A percentile compares a stretch with the other conserved stretches of the same genome.
These are phyloP conservation scores for Drosophila rufa DNA, from an alignment of 1,140 invertebrate species.

Conservation along the genomic window DNA sequence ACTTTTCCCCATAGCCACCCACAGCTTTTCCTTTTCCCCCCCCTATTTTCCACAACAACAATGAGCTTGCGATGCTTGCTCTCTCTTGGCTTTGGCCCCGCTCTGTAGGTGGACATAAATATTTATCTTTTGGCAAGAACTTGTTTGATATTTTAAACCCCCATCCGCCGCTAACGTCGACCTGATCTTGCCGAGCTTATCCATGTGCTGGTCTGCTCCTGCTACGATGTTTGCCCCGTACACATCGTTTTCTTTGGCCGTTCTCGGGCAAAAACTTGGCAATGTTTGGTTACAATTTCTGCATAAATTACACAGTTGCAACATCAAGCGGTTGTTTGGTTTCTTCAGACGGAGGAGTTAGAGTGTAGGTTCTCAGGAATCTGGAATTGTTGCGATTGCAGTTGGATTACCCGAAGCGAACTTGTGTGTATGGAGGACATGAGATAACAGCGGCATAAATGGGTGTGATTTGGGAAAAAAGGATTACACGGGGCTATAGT, in stretches of 20 bases:
- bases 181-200: slow-evolving; percentile 25
- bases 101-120: slow-evolving; percentile 80
- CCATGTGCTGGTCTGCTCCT: slow-evolving; percentile 29
- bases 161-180: not conserved
- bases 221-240: slow-evolving; percentile 53
- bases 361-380: slow-evolving; percentile 11
- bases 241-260: slow-evolving; percentile 63
- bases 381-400: slow-evolving; percentile 42
- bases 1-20: slow-evolving; percentile 39
- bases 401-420: slow-evolving; percentile 32
- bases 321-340: slow-evolving; percentile 36
- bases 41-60: slow-evolving; percentile 21
- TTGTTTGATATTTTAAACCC: slow-evolving; percentile 78
- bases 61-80: slow-evolving; percentile 10
- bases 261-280: slow-evolving; percentile 69
- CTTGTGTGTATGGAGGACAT: slow-evolving; percentile 22
- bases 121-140: slow-evolving; percentile 83
- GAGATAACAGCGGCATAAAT: slow-evolving; percentile 6
- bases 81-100: slow-evolving; percentile 23
- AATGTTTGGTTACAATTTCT: slow-evolving; percentile 77
- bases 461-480: not conserved
- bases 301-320: slow-evolving; percentile 74
- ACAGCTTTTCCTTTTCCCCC: slow-evolving; percentile 1
- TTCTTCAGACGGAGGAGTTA: not conserved
- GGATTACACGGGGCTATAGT: not conserved